Evolutionary conservation across 2,888 invertebrate species (phyloP).

Genomic region (Zaprionus bogoriensis): DNA sequence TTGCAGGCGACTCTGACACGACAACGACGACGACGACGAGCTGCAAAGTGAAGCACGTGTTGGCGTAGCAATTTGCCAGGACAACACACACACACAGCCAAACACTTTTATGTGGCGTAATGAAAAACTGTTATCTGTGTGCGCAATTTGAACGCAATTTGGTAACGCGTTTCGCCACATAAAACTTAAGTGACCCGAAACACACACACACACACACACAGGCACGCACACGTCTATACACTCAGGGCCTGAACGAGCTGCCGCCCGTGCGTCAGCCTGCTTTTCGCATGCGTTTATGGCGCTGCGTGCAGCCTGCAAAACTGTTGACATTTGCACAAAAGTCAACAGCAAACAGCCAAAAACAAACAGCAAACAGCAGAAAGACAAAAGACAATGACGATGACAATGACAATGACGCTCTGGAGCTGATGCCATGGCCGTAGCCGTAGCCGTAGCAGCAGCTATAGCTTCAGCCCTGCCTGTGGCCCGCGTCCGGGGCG

Average conservation of each 20-base stretch:
- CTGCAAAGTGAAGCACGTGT: conserved; percentile 79
- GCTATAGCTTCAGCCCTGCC: too few relatives aligned
- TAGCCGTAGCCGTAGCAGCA: not conserved
- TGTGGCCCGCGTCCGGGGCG: not conserved
- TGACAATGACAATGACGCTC: conserved; percentile 13
- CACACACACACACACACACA: conserved; percentile 32
- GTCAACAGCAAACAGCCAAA: conserved; percentile 34
- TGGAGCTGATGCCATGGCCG: not conserved
- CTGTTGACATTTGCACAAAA: conserved; percentile 70
- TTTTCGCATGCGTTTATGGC: conserved; percentile 53
- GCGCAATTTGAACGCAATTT: conserved; percentile 77
- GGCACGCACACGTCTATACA: not conserved
- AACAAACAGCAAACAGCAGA: conserved; percentile 17
- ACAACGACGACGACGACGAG: conserved; percentile 38
- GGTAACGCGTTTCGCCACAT: conserved; percentile 79
- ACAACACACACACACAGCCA: conserved; percentile 42
- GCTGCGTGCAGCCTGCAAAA: conserved; percentile 69
- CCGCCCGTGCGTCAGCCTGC: not conserved
- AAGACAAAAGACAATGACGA: conserved; percentile 30
- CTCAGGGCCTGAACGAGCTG: not conserved
- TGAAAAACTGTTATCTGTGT: conserved; percentile 77
- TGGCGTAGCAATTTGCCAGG: conserved; percentile 72
- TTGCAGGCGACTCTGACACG: not conserved
- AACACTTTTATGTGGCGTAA: conserved; percentile 78
- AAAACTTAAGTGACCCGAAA: conserved; percentile 79